Conservation (phyloP, 2,113 vertebrate species). For the Trinectes maculatus region DNA sequence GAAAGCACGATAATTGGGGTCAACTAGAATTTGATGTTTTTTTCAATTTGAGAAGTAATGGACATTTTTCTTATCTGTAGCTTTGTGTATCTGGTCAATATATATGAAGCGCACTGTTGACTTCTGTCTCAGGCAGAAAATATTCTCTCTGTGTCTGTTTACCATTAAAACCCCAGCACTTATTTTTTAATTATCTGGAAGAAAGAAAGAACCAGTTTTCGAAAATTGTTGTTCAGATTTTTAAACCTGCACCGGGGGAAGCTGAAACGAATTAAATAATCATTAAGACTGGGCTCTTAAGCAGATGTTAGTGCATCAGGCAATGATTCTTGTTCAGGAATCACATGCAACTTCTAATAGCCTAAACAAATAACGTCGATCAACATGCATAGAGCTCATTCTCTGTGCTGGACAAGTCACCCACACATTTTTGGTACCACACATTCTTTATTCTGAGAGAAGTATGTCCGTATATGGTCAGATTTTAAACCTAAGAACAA, state of each 20-base stretch:
- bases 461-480: neutral
- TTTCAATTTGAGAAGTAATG: constrained; percentile 20
- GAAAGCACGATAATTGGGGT: constrained; percentile 57
- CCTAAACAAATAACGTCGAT: constrained; percentile 12
- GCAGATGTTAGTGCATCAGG: constrained; percentile 5
- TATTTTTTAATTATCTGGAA: neutral
- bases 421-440: too few relatives aligned
- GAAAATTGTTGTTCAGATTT: constrained; percentile 13
- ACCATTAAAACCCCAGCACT: constrained; percentile 1
- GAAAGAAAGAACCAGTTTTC: neutral
- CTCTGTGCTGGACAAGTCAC: constrained; percentile 3
- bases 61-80: constrained; percentile 21
- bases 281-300: constrained; percentile 4
- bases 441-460: too few relatives aligned
- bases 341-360: neutral
- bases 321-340: constrained; percentile 24
- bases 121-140: constrained; percentile 11
- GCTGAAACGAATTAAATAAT: constrained; percentile 18
- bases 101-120: neutral
- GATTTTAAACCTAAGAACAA: constrained; percentile 1
- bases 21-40: constrained; percentile 37
- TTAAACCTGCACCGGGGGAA: constrained; percentile 4
- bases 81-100: too few relatives aligned
- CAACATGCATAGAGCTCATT: neutral
- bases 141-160: neutral